A percentile compares a stretch with the other conserved stretches of the same genome.
These are phyloP conservation scores for Tapirus terrestris DNA, from an alignment of 2,113 vertebrate species.

Conservation along the genomic window DNA sequence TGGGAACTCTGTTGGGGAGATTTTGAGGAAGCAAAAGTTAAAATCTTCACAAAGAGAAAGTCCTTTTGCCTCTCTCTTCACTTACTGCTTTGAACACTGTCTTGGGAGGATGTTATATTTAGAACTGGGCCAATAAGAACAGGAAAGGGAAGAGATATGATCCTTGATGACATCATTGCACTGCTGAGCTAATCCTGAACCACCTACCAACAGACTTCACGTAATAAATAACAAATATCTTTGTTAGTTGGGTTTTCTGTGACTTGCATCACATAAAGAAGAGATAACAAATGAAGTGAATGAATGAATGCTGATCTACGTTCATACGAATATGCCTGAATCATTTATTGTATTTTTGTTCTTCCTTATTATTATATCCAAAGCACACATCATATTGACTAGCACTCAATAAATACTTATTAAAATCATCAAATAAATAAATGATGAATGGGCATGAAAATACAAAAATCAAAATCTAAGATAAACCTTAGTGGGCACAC, in stretches of 20 bases:
- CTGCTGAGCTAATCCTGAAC: not conserved
- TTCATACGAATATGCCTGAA: not conserved
- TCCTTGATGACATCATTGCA: not conserved
- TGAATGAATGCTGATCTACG: not conserved
- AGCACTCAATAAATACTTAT: not conserved
- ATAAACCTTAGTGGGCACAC: conserved; percentile 17
- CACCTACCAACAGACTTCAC: not conserved
- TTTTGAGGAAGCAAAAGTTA: not conserved
- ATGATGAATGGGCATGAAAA: conserved; percentile 13
- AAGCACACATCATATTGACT: not conserved
- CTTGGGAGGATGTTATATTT: not conserved
- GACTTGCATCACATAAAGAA: conserved; percentile 12
- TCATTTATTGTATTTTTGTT: conserved; percentile 6
- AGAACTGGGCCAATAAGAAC: not conserved
- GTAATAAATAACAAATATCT: not conserved
- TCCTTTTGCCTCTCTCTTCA: not conserved
- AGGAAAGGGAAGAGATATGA: not conserved
- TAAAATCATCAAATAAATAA: conserved; percentile 25
- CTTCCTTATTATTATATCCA: conserved; percentile 22
- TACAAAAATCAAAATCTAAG: conserved; percentile 25
- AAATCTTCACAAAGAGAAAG: not conserved
- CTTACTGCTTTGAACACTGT: not conserved
- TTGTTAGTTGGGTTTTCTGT: conserved; percentile 21
- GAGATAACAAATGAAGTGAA: conserved; percentile 10
- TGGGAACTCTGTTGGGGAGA: not conserved